Evolutionary conservation across 2,888 invertebrate genomes (phyloP).

Genomic region (Trachelus tabidus): DNA sequence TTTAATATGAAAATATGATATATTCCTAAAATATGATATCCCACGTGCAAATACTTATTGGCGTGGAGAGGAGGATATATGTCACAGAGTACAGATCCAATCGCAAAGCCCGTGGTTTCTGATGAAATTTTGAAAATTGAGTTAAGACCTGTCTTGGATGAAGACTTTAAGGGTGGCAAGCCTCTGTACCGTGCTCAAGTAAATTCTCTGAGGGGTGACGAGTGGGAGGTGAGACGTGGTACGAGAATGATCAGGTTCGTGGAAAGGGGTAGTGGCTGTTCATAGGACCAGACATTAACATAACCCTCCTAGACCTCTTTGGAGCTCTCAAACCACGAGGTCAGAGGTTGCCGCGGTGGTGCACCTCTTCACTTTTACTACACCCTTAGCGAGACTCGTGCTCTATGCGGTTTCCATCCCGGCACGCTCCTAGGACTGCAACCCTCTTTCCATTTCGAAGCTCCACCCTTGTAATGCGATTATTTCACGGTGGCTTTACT

Average conservation of each 20-base stretch:
- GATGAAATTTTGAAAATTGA: not conserved
- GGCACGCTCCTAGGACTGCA: not conserved
- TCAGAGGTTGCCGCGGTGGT: not conserved
- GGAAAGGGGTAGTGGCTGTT: not conserved
- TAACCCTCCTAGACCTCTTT: not conserved
- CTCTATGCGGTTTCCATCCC: conserved; percentile 2
- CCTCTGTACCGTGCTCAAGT: not conserved
- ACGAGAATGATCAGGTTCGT: not conserved
- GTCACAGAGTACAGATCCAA: not conserved
- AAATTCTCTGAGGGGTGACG: not conserved
- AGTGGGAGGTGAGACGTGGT: not conserved
- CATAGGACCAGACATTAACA: not conserved
- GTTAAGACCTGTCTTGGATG: not conserved
- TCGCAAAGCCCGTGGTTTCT: not conserved
- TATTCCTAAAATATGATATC: not conserved
- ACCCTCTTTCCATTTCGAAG: not conserved
- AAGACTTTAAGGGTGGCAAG: not conserved
- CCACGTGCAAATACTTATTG: not conserved
- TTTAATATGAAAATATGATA: no score
- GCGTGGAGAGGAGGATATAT: not conserved
- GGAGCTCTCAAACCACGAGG: not conserved
- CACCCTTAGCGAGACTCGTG: not conserved
- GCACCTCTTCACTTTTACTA: conserved; percentile 4
- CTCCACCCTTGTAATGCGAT: conserved; percentile 34
- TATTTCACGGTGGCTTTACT: conserved; percentile 44